Evolutionary conservation across 2,797 vertebrate genomes (phyloP).

Genomic region (Siniperca undulata): DNA sequence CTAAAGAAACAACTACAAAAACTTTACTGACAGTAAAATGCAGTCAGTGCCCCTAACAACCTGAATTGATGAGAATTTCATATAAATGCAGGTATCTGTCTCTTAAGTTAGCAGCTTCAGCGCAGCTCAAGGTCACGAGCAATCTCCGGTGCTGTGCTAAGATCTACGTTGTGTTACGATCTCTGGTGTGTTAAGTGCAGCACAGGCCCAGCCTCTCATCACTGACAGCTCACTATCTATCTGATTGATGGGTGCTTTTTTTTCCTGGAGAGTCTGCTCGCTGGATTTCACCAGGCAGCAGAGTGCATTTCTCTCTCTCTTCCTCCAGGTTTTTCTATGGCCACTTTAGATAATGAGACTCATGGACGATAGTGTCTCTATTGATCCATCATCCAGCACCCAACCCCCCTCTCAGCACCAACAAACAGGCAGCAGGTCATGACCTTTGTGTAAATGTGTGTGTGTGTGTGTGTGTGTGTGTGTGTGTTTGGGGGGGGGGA

Average conservation of each 20-base stretch:
- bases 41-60: neutral
- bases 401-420: conserved; percentile 8
- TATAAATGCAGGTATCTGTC: neutral
- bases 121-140: conserved; percentile 54
- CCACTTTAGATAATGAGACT: conserved; percentile 79
- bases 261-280: neutral
- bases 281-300: conserved; percentile 30
- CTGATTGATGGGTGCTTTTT: conserved; percentile 24
- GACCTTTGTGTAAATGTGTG: conserved; percentile 52
- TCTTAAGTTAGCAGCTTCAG: conserved; percentile 2
- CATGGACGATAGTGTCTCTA: conserved; percentile 20
- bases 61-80: neutral
- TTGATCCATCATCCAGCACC: conserved; percentile 56
- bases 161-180: conserved; percentile 34
- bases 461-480: conserved; percentile 3
- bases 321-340: conserved; percentile 31
- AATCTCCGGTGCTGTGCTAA: neutral
- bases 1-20: neutral
- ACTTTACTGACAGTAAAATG: neutral
- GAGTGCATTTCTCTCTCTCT: conserved; percentile 37
- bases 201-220: conserved; percentile 44
- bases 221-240: conserved; percentile 51
- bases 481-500: neutral
- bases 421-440: conserved; percentile 42
- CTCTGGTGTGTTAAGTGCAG: conserved; percentile 53